These are phyloP conservation scores for Pangasius sanitwongsei DNA, from an alignment of 2,797 vertebrate genomes.

Conservation along the genomic window DNA sequence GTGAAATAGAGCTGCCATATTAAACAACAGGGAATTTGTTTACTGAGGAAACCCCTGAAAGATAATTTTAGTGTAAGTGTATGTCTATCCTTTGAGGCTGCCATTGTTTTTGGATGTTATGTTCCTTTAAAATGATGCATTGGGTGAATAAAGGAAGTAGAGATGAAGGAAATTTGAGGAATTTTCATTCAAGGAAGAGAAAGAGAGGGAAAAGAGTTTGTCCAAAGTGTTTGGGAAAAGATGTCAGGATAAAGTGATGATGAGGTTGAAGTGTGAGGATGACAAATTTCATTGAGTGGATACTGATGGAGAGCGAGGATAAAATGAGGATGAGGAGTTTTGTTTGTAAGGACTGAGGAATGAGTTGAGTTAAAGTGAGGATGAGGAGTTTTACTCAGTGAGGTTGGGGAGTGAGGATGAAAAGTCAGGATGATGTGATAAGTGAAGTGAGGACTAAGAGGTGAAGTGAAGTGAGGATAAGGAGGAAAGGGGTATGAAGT, in stretches of 20 bases:
- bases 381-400: background rate
- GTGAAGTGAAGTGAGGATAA: background rate
- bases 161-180: background rate
- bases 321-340: conserved; percentile 13
- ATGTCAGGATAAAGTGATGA: background rate
- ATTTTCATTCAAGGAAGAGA: background rate
- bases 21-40: conserved; percentile 41
- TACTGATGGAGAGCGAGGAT: background rate
- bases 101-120: background rate
- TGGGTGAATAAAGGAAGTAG: background rate
- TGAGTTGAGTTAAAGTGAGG: conserved; percentile 24
- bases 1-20: conserved; percentile 31
- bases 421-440: background rate
- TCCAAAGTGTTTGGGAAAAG: background rate
- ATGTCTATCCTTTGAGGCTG: background rate
- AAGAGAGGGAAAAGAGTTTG: background rate
- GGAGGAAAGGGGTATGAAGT: background rate
- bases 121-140: background rate
- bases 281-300: background rate
- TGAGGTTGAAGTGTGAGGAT: background rate
- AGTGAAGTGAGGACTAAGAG: background rate
- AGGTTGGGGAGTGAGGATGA: background rate
- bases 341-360: background rate
- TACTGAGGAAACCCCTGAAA: conserved; percentile 5
- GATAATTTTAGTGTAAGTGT: conserved; percentile 23